phyloP scores from a whole-genome alignment of 2,888 invertebrate species.

The Amorpha juglandis region DNA sequence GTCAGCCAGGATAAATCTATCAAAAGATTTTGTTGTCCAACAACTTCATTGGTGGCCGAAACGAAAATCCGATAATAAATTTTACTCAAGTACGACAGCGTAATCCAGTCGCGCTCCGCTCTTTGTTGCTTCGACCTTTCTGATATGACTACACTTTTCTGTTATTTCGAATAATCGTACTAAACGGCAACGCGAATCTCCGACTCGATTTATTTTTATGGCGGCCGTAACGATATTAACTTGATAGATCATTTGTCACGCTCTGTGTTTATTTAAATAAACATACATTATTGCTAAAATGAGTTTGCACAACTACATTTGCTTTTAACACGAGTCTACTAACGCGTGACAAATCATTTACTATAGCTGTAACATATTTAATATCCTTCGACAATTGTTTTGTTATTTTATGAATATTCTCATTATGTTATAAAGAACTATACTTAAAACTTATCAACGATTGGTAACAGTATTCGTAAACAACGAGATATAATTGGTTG shows the following conservation, averaged over 20 bases:
- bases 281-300: neutral
- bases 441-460: neutral
- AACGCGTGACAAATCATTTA: neutral
- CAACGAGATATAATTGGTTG: slow-evolving; percentile 2
- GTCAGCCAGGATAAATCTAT: slow-evolving; percentile 84
- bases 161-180: slow-evolving; percentile 76
- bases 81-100: slow-evolving; percentile 83
- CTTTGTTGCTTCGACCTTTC: slow-evolving; percentile 80
- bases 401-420: slow-evolving; percentile 5
- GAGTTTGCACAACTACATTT: neutral
- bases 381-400: neutral
- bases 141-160: slow-evolving; percentile 79
- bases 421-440: neutral
- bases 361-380: neutral
- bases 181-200: slow-evolving; percentile 68
- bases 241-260: slow-evolving; percentile 34
- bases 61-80: slow-evolving; percentile 85
- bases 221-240: slow-evolving; percentile 33
- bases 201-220: slow-evolving; percentile 35
- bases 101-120: slow-evolving; percentile 81
- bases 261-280: slow-evolving; percentile 25
- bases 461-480: slow-evolving; percentile 1
- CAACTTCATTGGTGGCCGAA: slow-evolving; percentile 85
- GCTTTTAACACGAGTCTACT: no score
- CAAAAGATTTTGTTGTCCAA: slow-evolving; percentile 84